A percentile compares a stretch with the other conserved stretches of the same genome.
These are phyloP conservation scores for Prorops nasuta DNA, from an alignment of 1,140 invertebrate genomes.

Conservation along the genomic window DNA sequence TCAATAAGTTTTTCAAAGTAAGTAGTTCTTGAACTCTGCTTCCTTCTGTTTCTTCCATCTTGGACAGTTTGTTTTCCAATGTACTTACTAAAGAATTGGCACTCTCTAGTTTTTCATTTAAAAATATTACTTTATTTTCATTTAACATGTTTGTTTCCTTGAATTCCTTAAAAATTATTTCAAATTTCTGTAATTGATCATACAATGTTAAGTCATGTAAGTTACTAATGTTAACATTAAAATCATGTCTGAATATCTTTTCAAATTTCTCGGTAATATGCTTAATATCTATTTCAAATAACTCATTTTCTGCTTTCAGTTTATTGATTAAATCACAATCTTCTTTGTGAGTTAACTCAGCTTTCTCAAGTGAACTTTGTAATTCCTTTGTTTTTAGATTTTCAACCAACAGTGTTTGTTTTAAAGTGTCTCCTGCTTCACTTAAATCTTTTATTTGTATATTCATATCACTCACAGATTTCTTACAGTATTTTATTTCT, in stretches of 20 bases:
- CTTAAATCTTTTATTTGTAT: slow-evolving; percentile 19
- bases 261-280: no score
- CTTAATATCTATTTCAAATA: no score
- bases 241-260: no score
- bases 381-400: slow-evolving; percentile 6
- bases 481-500: slow-evolving; percentile 15
- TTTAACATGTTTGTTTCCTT: background rate
- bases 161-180: slow-evolving; percentile 9
- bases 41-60: no score
- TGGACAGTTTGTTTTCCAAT: no score
- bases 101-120: no score
- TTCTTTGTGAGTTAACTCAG: slow-evolving; percentile 5
- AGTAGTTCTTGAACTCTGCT: no score
- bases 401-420: slow-evolving; percentile 10
- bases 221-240: slow-evolving; percentile 3
- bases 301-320: slow-evolving; percentile 13
- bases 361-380: slow-evolving; percentile 1
- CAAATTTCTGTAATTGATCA: slow-evolving; percentile 10
- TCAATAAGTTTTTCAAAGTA: background rate
- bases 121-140: no score
- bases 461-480: slow-evolving; percentile 21
- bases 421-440: slow-evolving; percentile 13
- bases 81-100: no score
- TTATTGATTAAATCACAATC: slow-evolving; percentile 14
- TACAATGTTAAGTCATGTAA: slow-evolving; percentile 10